Base-by-base conservation (phyloP, 2,797 vertebrate species). In the Cyprinella venusta region DNA sequence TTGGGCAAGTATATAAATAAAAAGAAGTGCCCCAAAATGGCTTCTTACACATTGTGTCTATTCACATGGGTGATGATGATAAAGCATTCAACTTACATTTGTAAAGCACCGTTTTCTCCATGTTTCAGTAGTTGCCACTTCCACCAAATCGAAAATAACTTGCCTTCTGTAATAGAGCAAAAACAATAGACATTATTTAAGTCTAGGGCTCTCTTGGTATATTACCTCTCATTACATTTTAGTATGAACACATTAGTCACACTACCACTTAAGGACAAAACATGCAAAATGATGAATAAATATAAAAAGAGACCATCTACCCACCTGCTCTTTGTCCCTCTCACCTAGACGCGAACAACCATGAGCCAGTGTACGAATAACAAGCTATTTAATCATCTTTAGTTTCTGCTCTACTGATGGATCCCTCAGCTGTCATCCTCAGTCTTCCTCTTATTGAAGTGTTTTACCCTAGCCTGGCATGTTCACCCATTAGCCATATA, bases 401-500 rank as follows among this genome's bases (percentile, higher is more conserved):
- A 69, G 42, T 69, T 68, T 67, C 76, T 8, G 76, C 56, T 67
- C 45, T 69, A 86, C 64, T 82, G 4, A 54, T 77, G 45, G 83
- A 87, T 85, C 76, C 56, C 72, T 72, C 40, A 67, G 76, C 63
- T 77, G 72, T 72, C 77, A 75, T 69, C 10, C 54, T 70, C 65
- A 19, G 86, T 90, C 88, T 85, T 81, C 72, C 83, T 76, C 42
- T 82, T 18, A 12, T 87, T 68, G 15, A 82, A 74, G 61, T 61
- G 8, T 79, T 70, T 56, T 82, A 63, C 68, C 45, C 45, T 1
- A 4, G 61, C 45, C 72, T 6, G 48, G 77, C 81, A 80, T 76
- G 79, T 86, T 81, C 48, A 83, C 82, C 88, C 83, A 87, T 91
- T 90, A 90, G 85, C 71, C 70, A 81, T 88, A 81, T 88, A 88